A percentile compares a stretch with the other conserved stretches of the same genome.
phyloP scores from a whole-genome alignment of 2,113 vertebrate species.

The Nycticebus coucang region DNA sequence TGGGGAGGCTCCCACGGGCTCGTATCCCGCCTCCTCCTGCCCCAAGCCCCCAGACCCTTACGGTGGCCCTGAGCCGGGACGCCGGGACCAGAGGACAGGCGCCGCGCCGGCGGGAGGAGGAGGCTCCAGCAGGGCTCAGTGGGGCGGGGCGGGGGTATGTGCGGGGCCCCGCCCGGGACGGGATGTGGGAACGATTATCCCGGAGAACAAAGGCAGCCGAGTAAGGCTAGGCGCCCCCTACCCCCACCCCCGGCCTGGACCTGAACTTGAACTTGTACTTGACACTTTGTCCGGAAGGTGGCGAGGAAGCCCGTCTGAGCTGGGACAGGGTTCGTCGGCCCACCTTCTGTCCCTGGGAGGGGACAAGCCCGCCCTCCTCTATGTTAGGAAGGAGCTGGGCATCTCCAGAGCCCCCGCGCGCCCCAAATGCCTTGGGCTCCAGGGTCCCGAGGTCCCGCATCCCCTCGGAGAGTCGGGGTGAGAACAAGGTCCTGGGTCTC shows the following conservation, averaged over 20 bases:
- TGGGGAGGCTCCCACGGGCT: slow-evolving; percentile 80
- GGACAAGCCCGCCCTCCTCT: background rate
- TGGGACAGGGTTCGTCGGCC: background rate
- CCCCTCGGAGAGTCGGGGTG: background rate
- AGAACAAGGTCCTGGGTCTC: background rate
- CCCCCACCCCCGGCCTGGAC: slow-evolving; percentile 79
- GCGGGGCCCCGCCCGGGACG: slow-evolving; percentile 63
- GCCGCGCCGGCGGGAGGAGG: slow-evolving; percentile 57
- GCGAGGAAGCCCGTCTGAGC: slow-evolving; percentile 62
- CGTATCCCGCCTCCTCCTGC: background rate
- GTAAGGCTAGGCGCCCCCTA: slow-evolving; percentile 81
- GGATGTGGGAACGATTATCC: slow-evolving; percentile 85
- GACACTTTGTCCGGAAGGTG: slow-evolving; percentile 83
- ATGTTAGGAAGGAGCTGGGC: background rate
- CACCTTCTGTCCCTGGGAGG: background rate
- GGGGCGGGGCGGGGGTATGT: slow-evolving; percentile 80
- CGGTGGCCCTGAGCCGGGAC: slow-evolving; percentile 54
- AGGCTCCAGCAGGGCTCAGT: slow-evolving; percentile 46
- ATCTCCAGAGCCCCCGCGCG: background rate
- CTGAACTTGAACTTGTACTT: slow-evolving; percentile 89
- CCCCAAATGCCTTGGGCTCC: background rate
- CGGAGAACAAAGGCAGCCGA: slow-evolving; percentile 86
- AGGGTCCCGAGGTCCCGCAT: background rate
- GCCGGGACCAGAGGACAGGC: slow-evolving; percentile 49
- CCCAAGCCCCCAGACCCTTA: slow-evolving; percentile 51